phyloP scores from a whole-genome alignment of 2,113 vertebrate species.

The Pluvianellus socialis region DNA sequence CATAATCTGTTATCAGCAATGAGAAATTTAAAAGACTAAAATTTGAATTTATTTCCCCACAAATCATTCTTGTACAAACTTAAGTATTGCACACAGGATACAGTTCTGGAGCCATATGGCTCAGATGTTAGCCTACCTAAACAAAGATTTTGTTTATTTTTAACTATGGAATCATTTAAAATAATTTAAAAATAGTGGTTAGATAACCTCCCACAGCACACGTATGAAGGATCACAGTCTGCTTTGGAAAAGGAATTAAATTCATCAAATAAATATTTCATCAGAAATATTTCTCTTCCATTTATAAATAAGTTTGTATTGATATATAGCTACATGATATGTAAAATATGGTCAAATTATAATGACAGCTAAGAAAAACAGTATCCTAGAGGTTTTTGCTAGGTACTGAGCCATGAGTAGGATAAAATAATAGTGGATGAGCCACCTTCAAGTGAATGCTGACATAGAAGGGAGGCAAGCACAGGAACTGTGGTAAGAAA shows the following conservation, averaged over 20 bases:
- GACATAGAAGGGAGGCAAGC: neutral
- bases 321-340: neutral
- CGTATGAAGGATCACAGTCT: neutral
- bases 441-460: neutral
- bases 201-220: neutral
- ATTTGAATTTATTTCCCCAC: neutral
- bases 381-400: neutral
- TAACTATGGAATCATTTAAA: neutral
- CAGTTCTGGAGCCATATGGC: neutral
- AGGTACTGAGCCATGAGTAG: neutral
- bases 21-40: neutral
- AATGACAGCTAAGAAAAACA: neutral
- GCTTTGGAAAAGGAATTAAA: neutral
- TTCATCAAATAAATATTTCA: neutral
- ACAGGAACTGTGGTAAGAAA: neutral
- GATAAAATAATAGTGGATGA: neutral
- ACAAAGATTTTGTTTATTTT: neutral
- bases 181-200: neutral
- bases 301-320: neutral
- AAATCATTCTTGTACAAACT: neutral
- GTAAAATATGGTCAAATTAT: neutral
- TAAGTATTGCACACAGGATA: neutral
- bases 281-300: neutral
- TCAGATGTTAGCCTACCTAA: neutral
- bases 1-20: neutral